A percentile compares a stretch with the other conserved stretches of the same genome.
Conservation (phyloP, 2,888 invertebrate species). For the Brenthis hecate region DNA sequence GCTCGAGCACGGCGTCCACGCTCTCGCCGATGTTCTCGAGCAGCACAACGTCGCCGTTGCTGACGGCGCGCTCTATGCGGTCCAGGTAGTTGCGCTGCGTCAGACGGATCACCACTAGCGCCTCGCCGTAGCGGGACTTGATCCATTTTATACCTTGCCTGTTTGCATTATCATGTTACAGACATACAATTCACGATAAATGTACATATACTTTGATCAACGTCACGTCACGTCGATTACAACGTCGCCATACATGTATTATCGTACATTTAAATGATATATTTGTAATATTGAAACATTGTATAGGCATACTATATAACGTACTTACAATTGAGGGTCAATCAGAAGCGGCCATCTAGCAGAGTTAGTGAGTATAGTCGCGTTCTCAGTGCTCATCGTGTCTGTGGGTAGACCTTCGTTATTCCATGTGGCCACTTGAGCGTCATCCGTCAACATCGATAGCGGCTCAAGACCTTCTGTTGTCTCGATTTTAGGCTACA, state of each 20-base stretch:
- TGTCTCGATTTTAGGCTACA: constrained; percentile 88
- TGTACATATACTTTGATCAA: too few relatives aligned
- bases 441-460: constrained; percentile 94
- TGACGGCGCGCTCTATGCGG: constrained; percentile 88
- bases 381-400: constrained; percentile 97
- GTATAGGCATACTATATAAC: not conserved
- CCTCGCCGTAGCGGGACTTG: constrained; percentile 90
- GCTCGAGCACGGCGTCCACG: constrained; percentile 95
- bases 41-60: constrained; percentile 88
- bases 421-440: constrained; percentile 96
- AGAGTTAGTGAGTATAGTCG: constrained; percentile 93
- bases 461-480: constrained; percentile 91
- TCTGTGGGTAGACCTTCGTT: constrained; percentile 96
- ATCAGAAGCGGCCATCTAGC: constrained; percentile 97
- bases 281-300: too few relatives aligned
- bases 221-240: too few relatives aligned
- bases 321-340: constrained; percentile 90
- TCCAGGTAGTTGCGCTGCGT: constrained; percentile 93
- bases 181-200: too few relatives aligned
- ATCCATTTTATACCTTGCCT: constrained; percentile 97
- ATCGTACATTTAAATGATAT: too few relatives aligned
- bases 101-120: constrained; percentile 88
- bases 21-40: constrained; percentile 95
- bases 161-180: not conserved
- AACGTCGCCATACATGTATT: too few relatives aligned